These are phyloP conservation scores for Siphlonurus alternatus DNA, from an alignment of 2,888 invertebrate genomes.

Conservation along the genomic window DNA sequence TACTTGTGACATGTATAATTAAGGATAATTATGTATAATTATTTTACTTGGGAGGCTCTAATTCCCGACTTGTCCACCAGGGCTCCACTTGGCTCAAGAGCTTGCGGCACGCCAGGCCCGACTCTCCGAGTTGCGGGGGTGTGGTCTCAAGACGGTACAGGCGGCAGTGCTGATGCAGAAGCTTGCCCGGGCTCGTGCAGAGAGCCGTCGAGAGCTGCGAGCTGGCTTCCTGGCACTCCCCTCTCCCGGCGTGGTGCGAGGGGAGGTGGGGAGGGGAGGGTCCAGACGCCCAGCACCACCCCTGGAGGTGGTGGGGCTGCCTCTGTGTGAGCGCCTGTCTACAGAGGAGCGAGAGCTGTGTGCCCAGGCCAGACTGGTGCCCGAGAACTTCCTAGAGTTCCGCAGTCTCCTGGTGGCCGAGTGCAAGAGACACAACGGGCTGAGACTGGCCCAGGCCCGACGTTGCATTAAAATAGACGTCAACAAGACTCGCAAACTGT, in stretches of 20 bases:
- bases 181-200: background rate
- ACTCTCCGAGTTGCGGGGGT: conserved; percentile 41
- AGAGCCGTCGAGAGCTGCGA: background rate
- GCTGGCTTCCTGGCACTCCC: background rate
- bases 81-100: conserved; percentile 42
- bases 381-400: conserved; percentile 61
- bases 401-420: conserved; percentile 56
- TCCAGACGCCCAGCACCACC: conserved; percentile 24
- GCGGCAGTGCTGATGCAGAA: conserved; percentile 11
- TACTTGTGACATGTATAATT: no score
- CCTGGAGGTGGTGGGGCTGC: conserved; percentile 51
- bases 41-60: no score
- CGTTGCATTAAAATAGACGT: conserved; percentile 81
- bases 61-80: no score
- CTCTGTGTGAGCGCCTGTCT: conserved; percentile 57
- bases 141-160: conserved; percentile 39
- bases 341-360: conserved; percentile 59
- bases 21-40: no score
- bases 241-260: background rate
- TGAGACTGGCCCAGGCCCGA: conserved; percentile 67
- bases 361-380: conserved; percentile 53
- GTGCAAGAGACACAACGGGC: conserved; percentile 52
- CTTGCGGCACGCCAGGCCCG: conserved; percentile 60
- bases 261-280: background rate
- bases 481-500: conserved; percentile 59